Percentiles rank a stretch among this genome's conserved stretches.
Conservation (phyloP, 2,888 invertebrate genomes). For the Drosophila tripunctata region DNA sequence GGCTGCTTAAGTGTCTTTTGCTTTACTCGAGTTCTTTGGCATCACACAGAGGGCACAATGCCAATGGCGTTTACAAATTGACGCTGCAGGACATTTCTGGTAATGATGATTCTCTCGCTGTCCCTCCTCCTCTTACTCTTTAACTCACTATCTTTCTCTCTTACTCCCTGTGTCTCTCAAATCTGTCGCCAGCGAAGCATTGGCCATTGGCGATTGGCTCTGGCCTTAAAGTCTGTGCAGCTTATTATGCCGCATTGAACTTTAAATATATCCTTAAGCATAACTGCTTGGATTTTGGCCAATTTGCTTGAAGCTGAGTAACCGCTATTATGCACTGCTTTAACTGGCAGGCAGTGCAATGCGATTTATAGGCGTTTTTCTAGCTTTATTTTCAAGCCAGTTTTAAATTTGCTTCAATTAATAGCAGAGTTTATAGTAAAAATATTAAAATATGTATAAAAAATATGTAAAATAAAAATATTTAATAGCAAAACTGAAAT, state of each 20-base stretch:
- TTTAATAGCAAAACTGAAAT: not conserved
- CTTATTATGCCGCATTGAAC: constrained; percentile 63
- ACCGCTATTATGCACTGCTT: constrained; percentile 7
- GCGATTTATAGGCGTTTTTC: not conserved
- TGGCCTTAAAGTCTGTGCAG: constrained; percentile 35
- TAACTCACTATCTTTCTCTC: not conserved
- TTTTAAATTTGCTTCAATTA: not conserved
- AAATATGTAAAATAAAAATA: not conserved
- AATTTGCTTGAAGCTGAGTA: constrained; percentile 31
- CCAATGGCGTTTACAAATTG: constrained; percentile 75
- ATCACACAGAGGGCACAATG: constrained; percentile 64
- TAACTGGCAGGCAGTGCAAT: not conserved
- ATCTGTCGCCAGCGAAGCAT: constrained; percentile 28
- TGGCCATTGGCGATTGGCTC: constrained; percentile 30
- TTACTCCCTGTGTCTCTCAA: not conserved
- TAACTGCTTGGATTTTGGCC: constrained; percentile 31
- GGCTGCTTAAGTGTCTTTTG: constrained; percentile 32
- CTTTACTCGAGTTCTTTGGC: constrained; percentile 1
- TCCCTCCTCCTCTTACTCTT: not conserved
- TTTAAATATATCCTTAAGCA: constrained; percentile 52
- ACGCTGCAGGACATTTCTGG: constrained; percentile 74
- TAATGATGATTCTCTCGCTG: constrained; percentile 55
- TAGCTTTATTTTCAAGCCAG: not conserved
- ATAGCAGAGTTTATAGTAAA: no score
- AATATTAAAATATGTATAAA: no score